Percentiles rank a stretch among this genome's conserved stretches.
Evolutionary conservation across 35 echinoderm and acorn worm species (phyloP).

Genomic region (Hemicentrotus pulcherrimus): DNA sequence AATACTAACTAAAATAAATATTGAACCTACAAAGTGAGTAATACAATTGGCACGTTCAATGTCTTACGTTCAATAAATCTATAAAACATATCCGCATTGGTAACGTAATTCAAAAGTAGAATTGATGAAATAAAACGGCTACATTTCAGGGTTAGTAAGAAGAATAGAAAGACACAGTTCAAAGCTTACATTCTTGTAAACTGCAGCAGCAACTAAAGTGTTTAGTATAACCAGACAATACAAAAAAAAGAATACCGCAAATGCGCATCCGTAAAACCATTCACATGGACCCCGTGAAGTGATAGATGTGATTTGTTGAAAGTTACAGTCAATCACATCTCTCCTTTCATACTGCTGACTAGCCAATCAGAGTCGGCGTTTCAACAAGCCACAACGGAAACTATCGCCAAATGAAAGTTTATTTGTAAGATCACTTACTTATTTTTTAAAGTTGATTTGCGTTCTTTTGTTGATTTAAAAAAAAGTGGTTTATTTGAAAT

Average conservation of each 20-base stretch:
- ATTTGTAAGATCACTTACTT: no score
- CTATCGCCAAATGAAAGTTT: no score
- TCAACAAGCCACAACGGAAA: background rate
- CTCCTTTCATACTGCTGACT: no score
- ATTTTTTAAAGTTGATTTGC: background rate
- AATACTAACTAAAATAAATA: no score
- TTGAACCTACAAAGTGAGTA: no score
- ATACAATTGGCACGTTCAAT: no score
- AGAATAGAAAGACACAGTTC: background rate
- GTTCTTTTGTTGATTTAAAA: background rate
- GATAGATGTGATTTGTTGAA: background rate
- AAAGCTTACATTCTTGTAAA: background rate
- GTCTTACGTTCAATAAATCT: no score
- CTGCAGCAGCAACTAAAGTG: background rate
- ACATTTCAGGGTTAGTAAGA: background rate
- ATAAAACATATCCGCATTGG: no score
- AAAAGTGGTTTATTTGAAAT: background rate
- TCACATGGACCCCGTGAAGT: background rate
- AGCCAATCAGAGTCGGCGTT: background rate
- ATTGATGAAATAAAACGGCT: no score
- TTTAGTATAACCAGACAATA: background rate
- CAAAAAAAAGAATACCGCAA: background rate
- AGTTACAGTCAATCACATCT: background rate
- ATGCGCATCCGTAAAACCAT: background rate
- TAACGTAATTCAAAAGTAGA: no score